Base-by-base conservation (phyloP, 2,888 invertebrate species). In the Drosophila villosipedis region DNA sequence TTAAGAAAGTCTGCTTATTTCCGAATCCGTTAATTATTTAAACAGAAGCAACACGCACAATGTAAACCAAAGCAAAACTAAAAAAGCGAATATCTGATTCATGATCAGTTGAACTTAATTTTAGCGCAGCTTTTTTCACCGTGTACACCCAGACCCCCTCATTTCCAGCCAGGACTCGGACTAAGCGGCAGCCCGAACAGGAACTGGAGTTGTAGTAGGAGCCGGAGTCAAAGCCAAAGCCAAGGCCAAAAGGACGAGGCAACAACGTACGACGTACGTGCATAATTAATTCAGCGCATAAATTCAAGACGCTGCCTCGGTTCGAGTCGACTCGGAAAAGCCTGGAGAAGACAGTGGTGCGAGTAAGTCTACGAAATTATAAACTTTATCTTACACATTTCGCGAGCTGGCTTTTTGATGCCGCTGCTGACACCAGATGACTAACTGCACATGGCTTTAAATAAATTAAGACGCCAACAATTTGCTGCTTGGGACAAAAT, bases 231-330 rank as follows among this genome's bases (percentile, higher is more conserved):
- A 68, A 53, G 47, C 62, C 68, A 69, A 69, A 74, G 62, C 54
- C 59, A 78, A 78, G 67, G 72, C 68, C 73, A 73, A 43, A 69
- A 72, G 31, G 62, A 63, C 52, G 63, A 30, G 28, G 25, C 37
- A n/a, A 57, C 60, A 58, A 59, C 50, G 61, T 35, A 55, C 63
- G 41, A 72, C 87, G 90, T 88, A 82, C 90, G 87, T 84, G 87
- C 88, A 90, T 88, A 88, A 88, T 88, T 90, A 90, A 88, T 90
- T 88, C 90, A 80, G 89, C 77, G 87, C 89, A 89, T 86, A 89
- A 88, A 89, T 88, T 90, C 75, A 90, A 88, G 89, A 83, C 83
- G 89, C 68, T 69, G 83, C 64, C 64, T 61, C 41, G 57, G 25
- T 28, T 25, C 35, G 35, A 35, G n/a, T 33, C 41, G 57, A 35